A percentile compares a stretch with the other conserved stretches of the same genome.
Conservation (phyloP, 1,140 invertebrate genomes). For the Macrosteles quadrilineatus region DNA sequence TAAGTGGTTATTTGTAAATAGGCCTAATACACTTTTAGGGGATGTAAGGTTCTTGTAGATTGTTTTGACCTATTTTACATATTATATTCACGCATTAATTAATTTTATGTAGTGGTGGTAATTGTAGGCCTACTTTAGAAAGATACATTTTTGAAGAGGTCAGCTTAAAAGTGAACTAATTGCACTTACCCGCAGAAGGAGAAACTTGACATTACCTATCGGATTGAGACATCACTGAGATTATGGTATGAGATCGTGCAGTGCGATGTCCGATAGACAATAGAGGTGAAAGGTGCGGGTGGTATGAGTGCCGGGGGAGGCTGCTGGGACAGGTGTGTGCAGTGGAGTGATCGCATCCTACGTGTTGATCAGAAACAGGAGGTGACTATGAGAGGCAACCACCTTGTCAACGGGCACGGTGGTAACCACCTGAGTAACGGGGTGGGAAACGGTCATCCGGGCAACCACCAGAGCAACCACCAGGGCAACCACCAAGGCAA, state of each 20-base stretch:
- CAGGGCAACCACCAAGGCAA: neutral
- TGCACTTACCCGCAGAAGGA: no score
- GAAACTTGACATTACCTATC: no score
- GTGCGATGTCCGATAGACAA: neutral
- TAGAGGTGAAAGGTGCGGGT: slow-evolving; percentile 5
- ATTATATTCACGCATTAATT: no score
- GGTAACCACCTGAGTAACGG: slow-evolving; percentile 2
- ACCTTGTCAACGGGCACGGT: neutral
- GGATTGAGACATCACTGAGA: slow-evolving; percentile 12
- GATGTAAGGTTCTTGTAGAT: no score
- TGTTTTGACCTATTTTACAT: no score
- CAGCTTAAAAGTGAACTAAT: no score
- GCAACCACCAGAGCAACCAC: neutral
- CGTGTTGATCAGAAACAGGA: neutral
- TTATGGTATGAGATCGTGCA: neutral
- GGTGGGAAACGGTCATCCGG: slow-evolving; percentile 11
- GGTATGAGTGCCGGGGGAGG: neutral
- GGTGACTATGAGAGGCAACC: slow-evolving; percentile 24
- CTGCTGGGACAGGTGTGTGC: slow-evolving; percentile 37
- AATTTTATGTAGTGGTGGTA: no score
- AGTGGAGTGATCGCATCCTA: slow-evolving; percentile 33
- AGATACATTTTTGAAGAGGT: no score
- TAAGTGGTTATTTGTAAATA: no score
- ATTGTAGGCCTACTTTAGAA: no score
- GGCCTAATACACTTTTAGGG: no score